Evolutionary conservation across 2,888 invertebrate species (phyloP).

Genomic region (Ormyrus pomaceus): DNA sequence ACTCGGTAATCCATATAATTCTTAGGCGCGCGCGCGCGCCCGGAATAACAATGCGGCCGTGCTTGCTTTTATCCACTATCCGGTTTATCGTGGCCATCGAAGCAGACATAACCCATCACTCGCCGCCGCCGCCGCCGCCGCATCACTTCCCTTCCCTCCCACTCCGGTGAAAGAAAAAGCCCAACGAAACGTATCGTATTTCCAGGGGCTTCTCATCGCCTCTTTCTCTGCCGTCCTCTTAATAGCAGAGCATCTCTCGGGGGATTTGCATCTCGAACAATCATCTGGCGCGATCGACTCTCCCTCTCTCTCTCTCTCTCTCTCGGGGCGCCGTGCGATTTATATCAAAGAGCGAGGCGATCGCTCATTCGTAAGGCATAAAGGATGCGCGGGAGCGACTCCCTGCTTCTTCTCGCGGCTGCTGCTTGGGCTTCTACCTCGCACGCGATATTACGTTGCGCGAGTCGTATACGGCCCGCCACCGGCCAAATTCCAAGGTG

Average conservation of each 20-base stretch:
- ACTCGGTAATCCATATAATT: conserved; percentile 21
- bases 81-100: conserved; percentile 18
- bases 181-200: neutral
- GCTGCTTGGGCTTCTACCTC: neutral
- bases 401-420: neutral
- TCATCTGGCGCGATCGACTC: conserved; percentile 24
- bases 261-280: conserved; percentile 52
- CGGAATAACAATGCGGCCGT: conserved; percentile 27
- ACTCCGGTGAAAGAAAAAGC: neutral
- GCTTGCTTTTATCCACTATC: neutral
- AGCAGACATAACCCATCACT: conserved; percentile 24
- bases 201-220: conserved; percentile 9
- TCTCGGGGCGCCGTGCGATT: conserved; percentile 44
- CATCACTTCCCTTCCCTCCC: neutral
- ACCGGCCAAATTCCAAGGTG: conserved; percentile 53
- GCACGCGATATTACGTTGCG: neutral
- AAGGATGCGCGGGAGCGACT: neutral
- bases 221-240: neutral
- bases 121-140: neutral
- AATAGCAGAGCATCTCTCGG: conserved; percentile 10
- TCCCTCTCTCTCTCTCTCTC: neutral
- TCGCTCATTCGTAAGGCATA: conserved; percentile 25
- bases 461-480: conserved; percentile 22
- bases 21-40: conserved; percentile 1
- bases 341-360: conserved; percentile 47